phyloP scores from a whole-genome alignment of 53 echinoderm and acorn worm genomes.

The Holothuria leucospilota region DNA sequence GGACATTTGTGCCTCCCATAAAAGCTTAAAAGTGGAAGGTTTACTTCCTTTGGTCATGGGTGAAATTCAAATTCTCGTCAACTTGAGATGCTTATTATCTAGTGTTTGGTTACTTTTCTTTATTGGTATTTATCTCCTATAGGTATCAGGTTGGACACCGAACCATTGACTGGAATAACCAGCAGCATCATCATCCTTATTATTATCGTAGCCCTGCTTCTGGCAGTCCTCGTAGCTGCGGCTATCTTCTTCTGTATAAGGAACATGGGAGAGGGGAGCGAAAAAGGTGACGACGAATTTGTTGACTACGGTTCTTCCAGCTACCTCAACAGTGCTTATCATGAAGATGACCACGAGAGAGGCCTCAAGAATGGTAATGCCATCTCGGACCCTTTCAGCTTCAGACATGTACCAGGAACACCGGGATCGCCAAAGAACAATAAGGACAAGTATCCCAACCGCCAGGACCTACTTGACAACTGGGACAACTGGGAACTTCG shows the following conservation, averaged over 20 bases:
- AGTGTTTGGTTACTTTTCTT: no score
- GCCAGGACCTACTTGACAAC: conserved; percentile 20
- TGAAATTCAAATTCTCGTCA: no score
- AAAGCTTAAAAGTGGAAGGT: no score
- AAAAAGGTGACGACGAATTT: conserved; percentile 18
- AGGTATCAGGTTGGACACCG: no score
- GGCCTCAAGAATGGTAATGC: conserved; percentile 31
- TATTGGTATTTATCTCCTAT: no score
- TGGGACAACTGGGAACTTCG: conserved; percentile 45
- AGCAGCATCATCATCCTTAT: conserved; percentile 25
- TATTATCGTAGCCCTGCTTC: conserved; percentile 3
- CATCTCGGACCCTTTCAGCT: conserved; percentile 26
- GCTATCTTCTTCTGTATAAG: background rate
- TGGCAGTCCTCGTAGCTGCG: background rate
- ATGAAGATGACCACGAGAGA: conserved; percentile 32
- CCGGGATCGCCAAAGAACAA: background rate
- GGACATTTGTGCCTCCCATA: no score
- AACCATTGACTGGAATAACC: no score
- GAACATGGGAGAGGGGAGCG: background rate
- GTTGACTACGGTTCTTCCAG: conserved; percentile 39
- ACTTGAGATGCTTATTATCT: no score
- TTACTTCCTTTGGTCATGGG: no score
- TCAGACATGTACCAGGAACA: conserved; percentile 7
- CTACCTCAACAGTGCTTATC: conserved; percentile 44
- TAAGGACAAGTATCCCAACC: background rate